Base-by-base conservation (phyloP, 2,888 invertebrate genomes). In the Diploptera punctata region DNA sequence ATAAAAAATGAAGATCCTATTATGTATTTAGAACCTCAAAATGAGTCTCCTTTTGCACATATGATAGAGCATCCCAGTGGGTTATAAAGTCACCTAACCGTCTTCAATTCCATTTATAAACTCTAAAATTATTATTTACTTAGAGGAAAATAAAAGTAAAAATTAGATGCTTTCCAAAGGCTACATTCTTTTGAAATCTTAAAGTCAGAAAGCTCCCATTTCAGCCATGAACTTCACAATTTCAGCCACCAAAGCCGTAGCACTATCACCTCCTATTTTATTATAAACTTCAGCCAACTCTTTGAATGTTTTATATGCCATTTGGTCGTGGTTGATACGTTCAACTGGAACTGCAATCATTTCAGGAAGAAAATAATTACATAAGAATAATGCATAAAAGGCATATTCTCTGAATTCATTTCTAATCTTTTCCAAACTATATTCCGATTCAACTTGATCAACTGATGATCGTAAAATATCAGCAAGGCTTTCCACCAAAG, bases 401-500 rank as follows among this genome's bases (percentile, higher is more conserved):
- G 29, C 29, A 9, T 31, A 31, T 5, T 5, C 31, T 16, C 10
- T 24, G 3, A 70, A 69, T 31, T 73, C 73, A 4, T 54, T 65
- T 19, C 31, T 29, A n/a, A 73, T 10, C 62, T 29, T 31, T 18
- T 69, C 65, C 19, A 38, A 13, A 5, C 54, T 52, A 61, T 70
- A 73, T 13, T 57, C 67, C 24, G 38, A 26, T 21, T 49, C 24
- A 3, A 65, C 70, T 18, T 61, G 43, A n/a, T 43, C n/a, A 5
- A 47, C 47, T n/a, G 47, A 13, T 18, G 49, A 61, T 3, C 54
- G 47, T 0, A 31, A 29, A 19, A 44, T 65, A 19, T 18, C 54
- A 10, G 19, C 19, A 54, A 73, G 44, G 18, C 57, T 57, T 7
- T 54, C 61, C 18, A 60, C 33, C 16, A 73, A 31, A 3, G 70